Percentiles rank a stretch among this genome's conserved stretches.
Conservation (phyloP, 1,140 invertebrate species). For the Diorhabda sublineata region DNA sequence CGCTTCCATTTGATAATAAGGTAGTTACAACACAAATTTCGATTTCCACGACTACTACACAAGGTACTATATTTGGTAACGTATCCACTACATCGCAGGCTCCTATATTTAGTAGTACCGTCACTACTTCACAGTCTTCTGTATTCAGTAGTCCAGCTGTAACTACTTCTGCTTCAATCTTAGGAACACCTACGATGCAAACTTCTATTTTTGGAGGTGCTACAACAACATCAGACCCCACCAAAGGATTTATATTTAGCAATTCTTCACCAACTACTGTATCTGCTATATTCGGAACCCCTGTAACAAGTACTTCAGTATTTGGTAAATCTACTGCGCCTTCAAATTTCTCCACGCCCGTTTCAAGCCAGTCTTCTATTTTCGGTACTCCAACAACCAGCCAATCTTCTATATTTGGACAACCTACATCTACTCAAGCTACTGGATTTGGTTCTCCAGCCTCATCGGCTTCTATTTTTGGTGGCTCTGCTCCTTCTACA, state of each 20-base stretch:
- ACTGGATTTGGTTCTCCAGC: conserved; percentile 15
- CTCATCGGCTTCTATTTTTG: conserved; percentile 12
- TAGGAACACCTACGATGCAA: conserved; percentile 4
- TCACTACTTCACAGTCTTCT: conserved; percentile 7
- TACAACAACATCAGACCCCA: not conserved
- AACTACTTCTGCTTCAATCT: not conserved
- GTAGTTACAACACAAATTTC: not conserved
- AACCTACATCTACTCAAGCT: conserved; percentile 9
- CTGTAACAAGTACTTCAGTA: not conserved
- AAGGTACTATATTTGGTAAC: conserved; percentile 18
- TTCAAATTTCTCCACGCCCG: not conserved
- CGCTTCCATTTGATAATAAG: not conserved
- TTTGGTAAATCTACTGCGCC: not conserved
- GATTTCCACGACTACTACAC: not conserved
- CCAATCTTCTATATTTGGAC: conserved; percentile 23
- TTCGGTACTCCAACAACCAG: conserved; percentile 14
- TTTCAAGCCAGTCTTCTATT: conserved; percentile 11
- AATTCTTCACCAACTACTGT: not conserved
- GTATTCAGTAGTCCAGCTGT: not conserved
- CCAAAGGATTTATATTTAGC: not conserved
- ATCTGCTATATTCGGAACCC: conserved; percentile 16
- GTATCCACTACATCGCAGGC: conserved; percentile 13
- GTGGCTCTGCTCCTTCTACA: not conserved
- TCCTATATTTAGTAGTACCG: conserved; percentile 13
- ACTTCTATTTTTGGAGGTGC: conserved; percentile 9